phyloP scores from a whole-genome alignment of 2,888 invertebrate species.

The Capitulum mitella region DNA sequence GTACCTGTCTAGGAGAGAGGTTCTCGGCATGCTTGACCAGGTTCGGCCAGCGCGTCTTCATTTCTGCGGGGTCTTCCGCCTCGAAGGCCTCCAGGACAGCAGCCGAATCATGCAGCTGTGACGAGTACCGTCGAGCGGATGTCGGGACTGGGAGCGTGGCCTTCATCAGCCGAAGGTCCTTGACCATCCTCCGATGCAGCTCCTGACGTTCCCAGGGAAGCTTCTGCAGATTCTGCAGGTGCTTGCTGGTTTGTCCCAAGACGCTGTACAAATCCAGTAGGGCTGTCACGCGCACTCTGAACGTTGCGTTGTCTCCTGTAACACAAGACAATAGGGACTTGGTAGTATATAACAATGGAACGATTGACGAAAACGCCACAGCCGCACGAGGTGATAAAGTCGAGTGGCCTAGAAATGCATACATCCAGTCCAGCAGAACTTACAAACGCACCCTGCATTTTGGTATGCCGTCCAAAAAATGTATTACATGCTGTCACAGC shows the following conservation, averaged over 20 bases:
- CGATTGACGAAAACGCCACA: no score
- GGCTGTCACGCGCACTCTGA: background rate
- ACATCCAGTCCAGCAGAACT: background rate
- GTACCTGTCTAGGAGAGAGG: no score
- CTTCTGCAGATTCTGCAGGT: background rate
- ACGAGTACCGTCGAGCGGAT: background rate
- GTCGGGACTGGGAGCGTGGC: background rate
- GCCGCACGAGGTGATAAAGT: no score
- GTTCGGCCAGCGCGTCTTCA: background rate
- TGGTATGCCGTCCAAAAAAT: no score
- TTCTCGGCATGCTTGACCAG: background rate
- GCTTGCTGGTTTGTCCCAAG: background rate
- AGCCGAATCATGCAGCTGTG: background rate
- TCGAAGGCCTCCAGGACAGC: background rate
- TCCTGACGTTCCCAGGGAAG: background rate
- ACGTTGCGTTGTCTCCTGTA: background rate
- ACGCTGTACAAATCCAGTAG: background rate
- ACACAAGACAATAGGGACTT: background rate
- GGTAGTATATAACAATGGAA: no score
- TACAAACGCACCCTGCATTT: background rate
- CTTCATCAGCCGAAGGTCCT: background rate
- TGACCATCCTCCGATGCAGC: background rate
- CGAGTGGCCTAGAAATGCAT: background rate
- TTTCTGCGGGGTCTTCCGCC: background rate
- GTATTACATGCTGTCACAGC: background rate